These are phyloP conservation scores for Noctilio leporinus DNA, from an alignment of 2,113 vertebrate species.

Conservation along the genomic window DNA sequence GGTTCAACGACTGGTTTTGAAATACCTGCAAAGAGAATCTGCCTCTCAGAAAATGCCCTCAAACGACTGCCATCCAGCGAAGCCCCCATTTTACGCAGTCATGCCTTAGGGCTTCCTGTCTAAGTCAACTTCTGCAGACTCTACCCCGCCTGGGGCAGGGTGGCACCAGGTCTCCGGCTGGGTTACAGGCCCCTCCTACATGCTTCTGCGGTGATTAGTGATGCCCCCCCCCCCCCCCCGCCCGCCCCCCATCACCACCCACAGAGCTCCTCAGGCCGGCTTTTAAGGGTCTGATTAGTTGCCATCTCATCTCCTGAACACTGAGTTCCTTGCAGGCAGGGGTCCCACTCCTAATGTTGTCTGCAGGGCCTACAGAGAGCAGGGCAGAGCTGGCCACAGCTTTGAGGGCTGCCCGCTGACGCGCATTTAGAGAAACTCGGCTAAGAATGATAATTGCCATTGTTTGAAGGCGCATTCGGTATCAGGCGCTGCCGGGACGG, in stretches of 20 bases:
- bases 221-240: rapidly evolving
- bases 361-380: not conserved
- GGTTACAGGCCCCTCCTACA: not conserved
- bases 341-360: not conserved
- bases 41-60: not conserved
- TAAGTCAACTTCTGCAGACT: not conserved
- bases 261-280: no score
- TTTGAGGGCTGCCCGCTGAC: not conserved
- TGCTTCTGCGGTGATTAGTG: not conserved
- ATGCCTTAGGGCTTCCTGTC: not conserved
- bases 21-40: not conserved
- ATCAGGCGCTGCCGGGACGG: not conserved
- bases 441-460: not conserved
- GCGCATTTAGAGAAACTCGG: not conserved
- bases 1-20: not conserved
- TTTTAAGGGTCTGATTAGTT: not conserved
- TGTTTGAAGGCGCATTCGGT: not conserved
- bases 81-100: not conserved
- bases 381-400: rapidly evolving
- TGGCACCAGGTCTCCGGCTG: no score
- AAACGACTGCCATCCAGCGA: not conserved
- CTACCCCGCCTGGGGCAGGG: rapidly evolving
- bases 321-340: not conserved
- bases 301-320: not conserved
- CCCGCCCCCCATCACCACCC: not conserved